Base-by-base conservation (phyloP, 2,888 invertebrate species). In the Apodemia hepburni region DNA sequence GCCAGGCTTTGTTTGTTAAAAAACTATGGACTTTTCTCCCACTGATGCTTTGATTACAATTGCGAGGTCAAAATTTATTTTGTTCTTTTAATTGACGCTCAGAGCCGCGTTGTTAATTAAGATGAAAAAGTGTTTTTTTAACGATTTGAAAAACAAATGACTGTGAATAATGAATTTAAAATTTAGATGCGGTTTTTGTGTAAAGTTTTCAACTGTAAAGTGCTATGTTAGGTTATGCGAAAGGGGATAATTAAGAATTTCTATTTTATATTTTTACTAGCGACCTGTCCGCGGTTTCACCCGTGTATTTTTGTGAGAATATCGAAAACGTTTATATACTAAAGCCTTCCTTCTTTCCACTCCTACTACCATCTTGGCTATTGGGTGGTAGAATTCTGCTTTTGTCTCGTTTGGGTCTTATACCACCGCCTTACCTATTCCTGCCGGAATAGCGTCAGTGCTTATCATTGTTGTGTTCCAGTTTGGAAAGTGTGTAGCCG, bases 1-100 rank as follows among this genome's bases (percentile, higher is more conserved):
- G 65, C 64, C 59, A 61, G 61, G 65, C 62, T 67, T 69, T 68
- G 68, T 68, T 69, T 68, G 68, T 65, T 66, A 66, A 64, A 65
- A 61, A 68, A 66, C 64, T 66, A 65, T 67, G 65, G 65, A 69
- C 67, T 62, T 66, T 58, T 65, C 63, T 64, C 58, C 51, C 49
- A n/a, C 33, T 59, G 64, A 61, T 58, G 61, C 61, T 64, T 68
- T 65, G 64, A 65, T 67, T 64, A 66, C 59, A 60, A 65, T 64
- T 62, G 58, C 61, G 63, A 61, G 61, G 62, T 64, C 49, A 47
- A 62, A 45, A 57, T 64, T 47, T 64, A 35, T 38, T 33, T 45
- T 59, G 51, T 51, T 51, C 27, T 27, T 51, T 51, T 51, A 51
- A 51, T 51, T 51, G 51, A 51, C 51, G 51, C 51, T 18, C 51